These are phyloP conservation scores for Diglossa cyanea DNA, from an alignment of 2,797 vertebrate species.

Conservation along the genomic window DNA sequence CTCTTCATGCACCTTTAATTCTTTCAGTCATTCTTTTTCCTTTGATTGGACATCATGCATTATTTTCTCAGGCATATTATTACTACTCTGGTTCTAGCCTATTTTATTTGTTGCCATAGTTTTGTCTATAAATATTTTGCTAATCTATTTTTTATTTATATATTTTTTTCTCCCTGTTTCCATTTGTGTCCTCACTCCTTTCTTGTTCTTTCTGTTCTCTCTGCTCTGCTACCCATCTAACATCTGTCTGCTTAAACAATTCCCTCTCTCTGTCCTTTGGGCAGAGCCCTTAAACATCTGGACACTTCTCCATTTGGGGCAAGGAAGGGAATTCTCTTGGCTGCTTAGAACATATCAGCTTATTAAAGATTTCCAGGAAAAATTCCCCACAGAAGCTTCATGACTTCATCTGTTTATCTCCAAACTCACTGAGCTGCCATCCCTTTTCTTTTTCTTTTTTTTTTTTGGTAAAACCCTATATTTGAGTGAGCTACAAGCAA, in stretches of 20 bases:
- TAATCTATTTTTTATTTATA: background rate
- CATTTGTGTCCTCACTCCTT: background rate
- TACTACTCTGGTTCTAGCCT: background rate
- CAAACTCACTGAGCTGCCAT: background rate
- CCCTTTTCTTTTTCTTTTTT: background rate
- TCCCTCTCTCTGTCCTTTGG: background rate
- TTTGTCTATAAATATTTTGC: background rate
- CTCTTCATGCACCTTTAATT: background rate
- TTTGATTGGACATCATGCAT: background rate
- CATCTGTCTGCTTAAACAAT: background rate
- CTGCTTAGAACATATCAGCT: background rate
- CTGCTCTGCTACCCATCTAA: background rate
- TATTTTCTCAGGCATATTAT: background rate
- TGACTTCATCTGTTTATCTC: background rate
- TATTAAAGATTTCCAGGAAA: background rate
- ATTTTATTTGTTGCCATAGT: background rate
- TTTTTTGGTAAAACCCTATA: background rate
- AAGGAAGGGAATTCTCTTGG: background rate
- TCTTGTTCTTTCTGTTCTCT: background rate
- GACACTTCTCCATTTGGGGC: background rate
- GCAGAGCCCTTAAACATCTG: background rate
- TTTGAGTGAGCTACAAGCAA: background rate
- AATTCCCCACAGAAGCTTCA: background rate
- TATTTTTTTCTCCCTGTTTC: background rate
- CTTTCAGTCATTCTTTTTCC: background rate